These are phyloP conservation scores for Drosophila subquinaria DNA, from an alignment of 2,888 invertebrate genomes.

Conservation along the genomic window DNA sequence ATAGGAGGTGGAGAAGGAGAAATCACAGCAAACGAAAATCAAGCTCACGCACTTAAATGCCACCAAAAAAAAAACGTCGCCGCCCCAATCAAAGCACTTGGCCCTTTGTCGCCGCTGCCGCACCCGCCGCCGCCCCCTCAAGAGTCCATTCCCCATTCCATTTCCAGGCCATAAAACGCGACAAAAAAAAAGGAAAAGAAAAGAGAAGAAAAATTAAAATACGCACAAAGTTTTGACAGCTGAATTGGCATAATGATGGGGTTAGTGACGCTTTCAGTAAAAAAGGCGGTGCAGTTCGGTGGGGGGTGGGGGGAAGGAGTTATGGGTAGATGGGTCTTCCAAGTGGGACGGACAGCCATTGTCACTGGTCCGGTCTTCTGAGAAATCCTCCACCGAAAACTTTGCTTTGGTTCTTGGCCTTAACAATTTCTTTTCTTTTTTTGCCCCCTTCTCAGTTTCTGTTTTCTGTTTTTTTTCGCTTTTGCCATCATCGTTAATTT, in stretches of 20 bases:
- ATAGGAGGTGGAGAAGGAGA: background rate
- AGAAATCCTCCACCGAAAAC: constrained; percentile 31
- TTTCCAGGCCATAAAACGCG: constrained; percentile 73
- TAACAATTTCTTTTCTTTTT: constrained; percentile 13
- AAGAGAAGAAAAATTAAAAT: constrained; percentile 73
- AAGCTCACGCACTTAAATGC: constrained; percentile 72
- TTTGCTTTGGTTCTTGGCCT: constrained; percentile 6
- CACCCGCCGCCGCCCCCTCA: background rate
- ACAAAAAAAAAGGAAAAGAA: constrained; percentile 39
- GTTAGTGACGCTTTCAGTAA: constrained; percentile 62
- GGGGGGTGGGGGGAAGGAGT: background rate
- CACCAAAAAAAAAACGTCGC: constrained; percentile 25
- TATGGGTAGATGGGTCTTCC: background rate
- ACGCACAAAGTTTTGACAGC: constrained; percentile 80
- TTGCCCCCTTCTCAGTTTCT: constrained; percentile 10
- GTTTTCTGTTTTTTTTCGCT: constrained; percentile 21
- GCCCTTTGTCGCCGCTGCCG: background rate
- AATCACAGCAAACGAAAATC: constrained; percentile 74
- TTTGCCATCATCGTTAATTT: constrained; percentile 77
- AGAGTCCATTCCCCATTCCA: constrained; percentile 5
- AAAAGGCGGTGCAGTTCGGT: background rate
- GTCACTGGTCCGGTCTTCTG: constrained; percentile 52
- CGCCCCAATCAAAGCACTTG: constrained; percentile 52
- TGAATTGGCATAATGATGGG: constrained; percentile 82
- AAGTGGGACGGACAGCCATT: constrained; percentile 40